Conservation (phyloP, 2,113 vertebrate genomes). For the Asarcornis scutulata region DNA sequence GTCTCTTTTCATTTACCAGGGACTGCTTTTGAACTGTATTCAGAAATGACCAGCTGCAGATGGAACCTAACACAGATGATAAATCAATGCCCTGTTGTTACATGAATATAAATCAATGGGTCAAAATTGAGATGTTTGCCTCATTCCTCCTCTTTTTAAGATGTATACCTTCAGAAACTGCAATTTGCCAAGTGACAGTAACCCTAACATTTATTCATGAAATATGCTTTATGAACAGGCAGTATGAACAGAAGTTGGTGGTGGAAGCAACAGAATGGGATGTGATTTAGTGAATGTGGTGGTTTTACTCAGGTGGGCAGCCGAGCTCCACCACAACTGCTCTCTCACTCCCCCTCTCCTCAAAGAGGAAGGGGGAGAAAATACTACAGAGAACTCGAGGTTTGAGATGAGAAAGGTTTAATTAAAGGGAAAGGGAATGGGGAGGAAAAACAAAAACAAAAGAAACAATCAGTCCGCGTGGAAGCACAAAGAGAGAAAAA, state of each 20-base stretch:
- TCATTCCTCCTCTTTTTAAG: not conserved
- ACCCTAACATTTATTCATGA: not conserved
- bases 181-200: not conserved
- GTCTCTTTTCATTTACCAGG: not conserved
- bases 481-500: too few species aligned
- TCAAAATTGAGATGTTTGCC: not conserved
- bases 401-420: too few species aligned
- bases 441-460: too few species aligned
- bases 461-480: too few species aligned
- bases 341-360: too few species aligned
- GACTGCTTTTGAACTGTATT: not conserved
- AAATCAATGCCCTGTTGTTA: not conserved
- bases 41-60: not conserved
- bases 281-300: not conserved
- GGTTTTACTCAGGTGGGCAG: too few species aligned
- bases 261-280: not conserved
- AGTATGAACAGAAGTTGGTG: not conserved
- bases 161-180: not conserved
- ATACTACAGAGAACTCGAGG: too few species aligned
- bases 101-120: not conserved
- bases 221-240: not conserved
- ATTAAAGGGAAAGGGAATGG: too few species aligned
- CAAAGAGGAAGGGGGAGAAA: too few species aligned
- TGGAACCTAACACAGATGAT: accelerated
- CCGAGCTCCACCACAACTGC: too few species aligned